These are phyloP conservation scores for Nomada goodeniana DNA, from an alignment of 2,888 invertebrate species.

Conservation along the genomic window DNA sequence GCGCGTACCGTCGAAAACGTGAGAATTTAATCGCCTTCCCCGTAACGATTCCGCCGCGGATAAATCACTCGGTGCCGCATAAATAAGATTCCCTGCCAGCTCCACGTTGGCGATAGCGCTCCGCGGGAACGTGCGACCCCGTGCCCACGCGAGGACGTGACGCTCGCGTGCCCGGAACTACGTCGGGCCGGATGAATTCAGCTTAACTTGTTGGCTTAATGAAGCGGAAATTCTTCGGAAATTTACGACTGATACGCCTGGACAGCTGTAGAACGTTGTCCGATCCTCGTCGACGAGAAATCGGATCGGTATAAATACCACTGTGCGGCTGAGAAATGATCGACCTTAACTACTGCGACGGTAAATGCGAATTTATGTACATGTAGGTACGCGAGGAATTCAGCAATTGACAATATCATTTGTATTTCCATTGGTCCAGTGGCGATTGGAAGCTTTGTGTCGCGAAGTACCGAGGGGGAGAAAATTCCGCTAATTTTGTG, in stretches of 20 bases:
- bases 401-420: not conserved
- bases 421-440: not conserved
- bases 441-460: too few species aligned
- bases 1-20: slow-evolving; percentile 37
- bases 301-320: not conserved
- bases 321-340: slow-evolving; percentile 1
- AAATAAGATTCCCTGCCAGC: slow-evolving; percentile 67
- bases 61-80: slow-evolving; percentile 73
- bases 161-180: slow-evolving; percentile 15
- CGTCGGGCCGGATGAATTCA: slow-evolving; percentile 1
- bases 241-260: slow-evolving; percentile 5
- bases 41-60: slow-evolving; percentile 64
- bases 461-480: too few species aligned
- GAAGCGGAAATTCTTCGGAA: slow-evolving; percentile 14
- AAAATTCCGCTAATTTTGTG: too few species aligned
- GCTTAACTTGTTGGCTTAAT: slow-evolving; percentile 9
- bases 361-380: too few species aligned
- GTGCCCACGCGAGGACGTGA: slow-evolving; percentile 3
- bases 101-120: slow-evolving; percentile 15
- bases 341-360: not conserved
- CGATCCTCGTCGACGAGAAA: not conserved
- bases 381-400: too few species aligned
- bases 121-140: slow-evolving; percentile 10
- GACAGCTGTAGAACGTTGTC: not conserved
- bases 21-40: slow-evolving; percentile 57